phyloP scores from a whole-genome alignment of 2,888 invertebrate species.

The Julus scanicus region DNA sequence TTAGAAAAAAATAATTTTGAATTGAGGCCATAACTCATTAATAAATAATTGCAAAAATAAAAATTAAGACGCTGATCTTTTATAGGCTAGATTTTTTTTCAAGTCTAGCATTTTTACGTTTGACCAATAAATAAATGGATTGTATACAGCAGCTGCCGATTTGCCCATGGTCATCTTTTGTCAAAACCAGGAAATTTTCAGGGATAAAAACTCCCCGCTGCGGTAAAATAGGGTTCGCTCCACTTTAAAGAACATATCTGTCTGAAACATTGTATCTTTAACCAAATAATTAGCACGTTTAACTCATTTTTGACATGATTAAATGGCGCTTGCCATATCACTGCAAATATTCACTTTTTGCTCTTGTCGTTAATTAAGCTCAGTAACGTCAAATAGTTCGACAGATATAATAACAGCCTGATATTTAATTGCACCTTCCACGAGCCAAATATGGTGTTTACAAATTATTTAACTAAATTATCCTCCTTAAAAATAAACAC shows the following conservation, averaged over 20 bases:
- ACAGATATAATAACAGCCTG: constrained; percentile 36
- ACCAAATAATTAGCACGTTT: constrained; percentile 31
- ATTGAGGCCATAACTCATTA: no score
- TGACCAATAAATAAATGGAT: no score
- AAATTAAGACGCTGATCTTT: no score
- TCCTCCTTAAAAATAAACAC: constrained; percentile 32
- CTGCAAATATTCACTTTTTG: constrained; percentile 36
- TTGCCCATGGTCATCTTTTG: background rate
- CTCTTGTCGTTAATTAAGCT: background rate
- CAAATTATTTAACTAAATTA: constrained; percentile 32
- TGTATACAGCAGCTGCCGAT: background rate
- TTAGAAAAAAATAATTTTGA: no score
- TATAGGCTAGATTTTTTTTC: no score
- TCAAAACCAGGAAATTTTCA: background rate
- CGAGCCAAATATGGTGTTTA: constrained; percentile 30
- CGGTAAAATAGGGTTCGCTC: background rate
- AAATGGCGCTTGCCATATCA: constrained; percentile 32
- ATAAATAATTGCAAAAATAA: no score
- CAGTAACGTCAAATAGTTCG: constrained; percentile 16
- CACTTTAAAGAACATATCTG: background rate
- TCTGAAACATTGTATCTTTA: background rate
- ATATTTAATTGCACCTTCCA: constrained; percentile 37
- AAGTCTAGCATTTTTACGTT: no score
- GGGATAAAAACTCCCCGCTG: background rate
- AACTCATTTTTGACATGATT: constrained; percentile 25